Evolutionary conservation across 2,888 invertebrate genomes (phyloP), one percentile per base, ranked within the genome.

Genomic region (Zygaena filipendulae): DNA sequence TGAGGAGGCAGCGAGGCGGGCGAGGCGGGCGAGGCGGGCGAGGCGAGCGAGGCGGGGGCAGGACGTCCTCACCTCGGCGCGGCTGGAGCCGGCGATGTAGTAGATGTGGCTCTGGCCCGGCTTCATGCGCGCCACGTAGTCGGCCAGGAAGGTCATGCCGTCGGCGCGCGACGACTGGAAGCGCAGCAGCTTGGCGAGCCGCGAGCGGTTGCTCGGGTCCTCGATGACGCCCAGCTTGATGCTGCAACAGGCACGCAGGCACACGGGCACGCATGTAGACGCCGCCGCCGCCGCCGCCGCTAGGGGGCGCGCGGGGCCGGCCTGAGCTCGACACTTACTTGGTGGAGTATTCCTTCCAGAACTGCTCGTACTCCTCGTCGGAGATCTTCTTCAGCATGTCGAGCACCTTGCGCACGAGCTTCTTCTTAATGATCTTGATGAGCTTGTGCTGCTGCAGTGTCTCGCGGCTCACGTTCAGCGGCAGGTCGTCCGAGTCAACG

Each of bases 331-430:
- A 11, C 7, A 70, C 86, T 80, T 47, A 88, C 86, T 97, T 98
- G 38, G 98, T 99, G 32, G 96, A 95, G 81, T 93, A 99, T 79
- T 99, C 98, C 70, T 96, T 96, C 98, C 98, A 99, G 87, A 99
- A 98, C 51, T 87, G 88, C 12, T 90, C 87, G 66, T 93, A 97
- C 26, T 93, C 90, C 26, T 91, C 92, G 35, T 90, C 90, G 28
- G 91, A 84, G 37, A 99, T 86, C 77, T 98, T 99, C 81, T 97
- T 97, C 42, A 99, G 87, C 97, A 98, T 97, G 66, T 98, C 98
- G 29, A 98, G 79, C 4, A 93, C 94, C 72, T 99, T 99, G 26
- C 99, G 87, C 9, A 99, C 92, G 35, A 99, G 82, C 63, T 99
- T 99, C 84, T 99, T 99, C 83, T 97, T 97, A 62, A 99, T 99